These are phyloP conservation scores for Antheraea mylitta DNA, from an alignment of 1,140 invertebrate species.

Conservation along the genomic window DNA sequence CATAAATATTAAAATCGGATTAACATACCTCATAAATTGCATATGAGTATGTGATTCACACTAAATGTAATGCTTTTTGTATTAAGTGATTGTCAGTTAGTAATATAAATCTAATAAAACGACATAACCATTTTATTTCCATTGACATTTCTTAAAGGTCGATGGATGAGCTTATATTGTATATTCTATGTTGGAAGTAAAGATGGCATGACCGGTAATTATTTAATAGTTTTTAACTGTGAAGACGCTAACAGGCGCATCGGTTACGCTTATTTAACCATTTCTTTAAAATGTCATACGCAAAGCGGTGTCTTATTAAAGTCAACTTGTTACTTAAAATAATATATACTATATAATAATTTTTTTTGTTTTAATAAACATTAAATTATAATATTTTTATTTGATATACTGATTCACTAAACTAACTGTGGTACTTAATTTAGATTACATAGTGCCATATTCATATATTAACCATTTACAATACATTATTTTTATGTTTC, in stretches of 20 bases:
- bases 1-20: neutral
- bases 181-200: neutral
- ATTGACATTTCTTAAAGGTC: neutral
- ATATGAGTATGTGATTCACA: neutral
- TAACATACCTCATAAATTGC: neutral
- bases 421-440: no score
- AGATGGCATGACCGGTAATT: neutral
- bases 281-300: neutral
- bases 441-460: no score
- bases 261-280: neutral
- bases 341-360: no score
- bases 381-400: no score
- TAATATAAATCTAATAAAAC: neutral
- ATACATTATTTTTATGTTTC: no score
- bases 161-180: neutral
- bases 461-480: no score
- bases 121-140: neutral
- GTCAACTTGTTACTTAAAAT: neutral
- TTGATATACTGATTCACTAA: no score
- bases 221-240: conserved; percentile 11
- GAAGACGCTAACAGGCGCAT: neutral
- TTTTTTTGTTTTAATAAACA: no score
- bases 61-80: neutral
- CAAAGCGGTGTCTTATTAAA: neutral
- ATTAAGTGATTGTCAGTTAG: neutral